These are phyloP conservation scores for Anoplopoma fimbria DNA, from an alignment of 2,113 vertebrate species.

Conservation along the genomic window DNA sequence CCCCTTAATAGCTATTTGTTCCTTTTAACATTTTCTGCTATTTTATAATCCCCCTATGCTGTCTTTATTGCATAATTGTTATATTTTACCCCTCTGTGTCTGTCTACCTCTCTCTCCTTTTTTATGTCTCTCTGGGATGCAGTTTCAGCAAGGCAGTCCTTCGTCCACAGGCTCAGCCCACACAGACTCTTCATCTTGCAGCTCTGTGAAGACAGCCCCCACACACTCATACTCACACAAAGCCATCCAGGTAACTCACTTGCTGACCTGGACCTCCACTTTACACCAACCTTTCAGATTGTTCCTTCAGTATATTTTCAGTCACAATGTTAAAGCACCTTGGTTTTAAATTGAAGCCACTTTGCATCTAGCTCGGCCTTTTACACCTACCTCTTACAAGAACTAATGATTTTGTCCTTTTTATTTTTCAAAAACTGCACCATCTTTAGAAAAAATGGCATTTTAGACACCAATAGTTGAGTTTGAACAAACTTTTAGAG, in stretches of 20 bases:
- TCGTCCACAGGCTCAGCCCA: constrained; percentile 90
- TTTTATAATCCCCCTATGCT: neutral
- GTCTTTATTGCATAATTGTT: neutral
- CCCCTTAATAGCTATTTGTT: neutral
- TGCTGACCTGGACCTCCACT: neutral
- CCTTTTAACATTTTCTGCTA: neutral
- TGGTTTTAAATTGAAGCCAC: neutral
- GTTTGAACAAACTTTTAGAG: neutral
- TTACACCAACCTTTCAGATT: neutral
- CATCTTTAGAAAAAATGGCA: neutral
- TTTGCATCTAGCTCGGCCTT: neutral
- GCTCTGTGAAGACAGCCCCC: constrained; percentile 82
- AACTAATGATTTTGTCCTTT: neutral
- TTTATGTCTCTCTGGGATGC: constrained; percentile 19
- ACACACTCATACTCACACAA: constrained; percentile 85
- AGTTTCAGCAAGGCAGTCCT: constrained; percentile 94
- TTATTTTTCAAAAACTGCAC: neutral
- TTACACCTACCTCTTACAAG: neutral
- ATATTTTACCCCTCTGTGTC: neutral
- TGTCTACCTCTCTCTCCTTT: neutral
- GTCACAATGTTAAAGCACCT: neutral
- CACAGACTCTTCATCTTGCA: constrained; percentile 93
- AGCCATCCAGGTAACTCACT: constrained; percentile 89
- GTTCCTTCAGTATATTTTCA: neutral
- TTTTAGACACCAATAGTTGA: neutral